Base-by-base conservation (phyloP, 1,140 invertebrate species). In the Schlechtendalia chinensis region DNA sequence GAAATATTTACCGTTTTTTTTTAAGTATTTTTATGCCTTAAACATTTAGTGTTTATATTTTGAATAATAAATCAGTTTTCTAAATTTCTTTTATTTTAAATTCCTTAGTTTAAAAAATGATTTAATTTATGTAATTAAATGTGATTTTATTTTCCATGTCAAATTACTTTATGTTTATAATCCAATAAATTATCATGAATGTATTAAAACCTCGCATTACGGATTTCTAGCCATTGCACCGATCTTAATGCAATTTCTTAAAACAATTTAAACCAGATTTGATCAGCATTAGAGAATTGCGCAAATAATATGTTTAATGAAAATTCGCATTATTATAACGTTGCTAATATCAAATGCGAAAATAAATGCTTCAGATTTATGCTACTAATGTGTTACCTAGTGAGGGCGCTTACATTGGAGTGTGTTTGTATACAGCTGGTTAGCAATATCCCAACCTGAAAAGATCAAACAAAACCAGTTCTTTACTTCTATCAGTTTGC, bases 361-460 rank as follows among this genome's bases (percentile, higher is more conserved):
- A 72, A 24, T n/a, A 75, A 79, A 63, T 79, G 75, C 75, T 79
- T 79, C 75, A 79, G 75, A 79, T 79, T 79, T 79, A 79, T 79
- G 75, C 75, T 79, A 79, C 75, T 79, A 79, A 79, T 79, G 75
- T 79, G 75, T 79, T 79, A 79, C 75, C 63, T 79, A 79, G 75
- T 79, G 75, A 79, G 75, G 75, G 75, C 75, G 75, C 75, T 79
- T 79, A 79, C 75, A 79, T 79, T 79, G 75, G 75, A 79, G 58
- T 79, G 75, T 79, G 58, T 79, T 79, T 79, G 58, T 79, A 79
- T 59, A 79, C 75, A 79, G 75, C 58, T 79, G 75, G 75, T 79
- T 79, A 79, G 61, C 56, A 63, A 79, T 39, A 79, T 79, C 75
- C 75, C 75, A 61, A 79, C 56, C 75, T 17, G 72, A 75, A 79